These are phyloP conservation scores for Cricetomys ansorgei DNA, from an alignment of 2,113 vertebrate genomes.

Conservation along the genomic window DNA sequence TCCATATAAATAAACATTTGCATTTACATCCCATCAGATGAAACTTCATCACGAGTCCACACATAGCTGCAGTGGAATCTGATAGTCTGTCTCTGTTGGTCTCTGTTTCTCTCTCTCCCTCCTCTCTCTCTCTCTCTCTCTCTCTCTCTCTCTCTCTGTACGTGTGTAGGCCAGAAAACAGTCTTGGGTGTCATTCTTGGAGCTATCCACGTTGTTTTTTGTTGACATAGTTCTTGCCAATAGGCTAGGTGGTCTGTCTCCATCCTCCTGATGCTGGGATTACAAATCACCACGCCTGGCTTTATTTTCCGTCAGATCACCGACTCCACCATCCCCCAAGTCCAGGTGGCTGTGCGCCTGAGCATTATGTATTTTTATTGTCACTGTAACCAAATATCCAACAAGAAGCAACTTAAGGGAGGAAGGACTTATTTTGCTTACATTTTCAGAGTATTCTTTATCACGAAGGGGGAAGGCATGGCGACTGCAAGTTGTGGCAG, in stretches of 20 bases:
- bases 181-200: not conserved
- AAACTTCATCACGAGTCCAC: not conserved
- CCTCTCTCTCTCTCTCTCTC: not conserved
- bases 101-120: not conserved
- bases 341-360: not conserved
- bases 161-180: not conserved
- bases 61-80: not conserved
- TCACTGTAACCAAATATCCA: not conserved
- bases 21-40: not conserved
- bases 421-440: not conserved
- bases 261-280: not conserved
- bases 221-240: not conserved
- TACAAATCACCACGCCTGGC: not conserved
- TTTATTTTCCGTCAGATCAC: not conserved
- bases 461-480: not conserved
- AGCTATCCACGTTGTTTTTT: not conserved
- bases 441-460: not conserved
- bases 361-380: not conserved
- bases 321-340: no score
- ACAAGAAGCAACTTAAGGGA: not conserved
- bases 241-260: not conserved
- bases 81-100: not conserved
- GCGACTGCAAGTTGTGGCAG: not conserved
- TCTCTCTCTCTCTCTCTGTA: not conserved
- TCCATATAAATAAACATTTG: not conserved